Percentiles rank a stretch among this genome's conserved stretches.
Evolutionary conservation across 2,113 vertebrate species (phyloP).

Genomic region (Condylura cristata): DNA sequence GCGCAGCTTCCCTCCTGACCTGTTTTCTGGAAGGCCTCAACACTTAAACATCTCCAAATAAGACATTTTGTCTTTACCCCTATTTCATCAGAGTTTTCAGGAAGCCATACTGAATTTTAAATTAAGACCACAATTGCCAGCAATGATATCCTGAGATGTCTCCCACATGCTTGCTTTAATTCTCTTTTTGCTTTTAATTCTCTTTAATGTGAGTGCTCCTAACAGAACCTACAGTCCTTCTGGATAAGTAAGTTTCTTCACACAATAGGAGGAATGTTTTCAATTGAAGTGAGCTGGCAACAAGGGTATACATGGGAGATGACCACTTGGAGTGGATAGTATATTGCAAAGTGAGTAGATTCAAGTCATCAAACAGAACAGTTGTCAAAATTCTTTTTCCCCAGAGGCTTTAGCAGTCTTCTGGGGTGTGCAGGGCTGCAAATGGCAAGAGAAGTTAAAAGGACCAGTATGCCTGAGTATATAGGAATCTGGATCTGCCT

Average conservation of each 20-base stretch:
- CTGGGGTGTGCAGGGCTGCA: background rate
- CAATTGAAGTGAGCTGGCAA: background rate
- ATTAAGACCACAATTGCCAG: background rate
- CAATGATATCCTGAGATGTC: background rate
- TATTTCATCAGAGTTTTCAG: background rate
- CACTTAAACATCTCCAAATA: background rate
- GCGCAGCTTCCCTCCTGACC: background rate
- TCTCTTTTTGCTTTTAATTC: background rate
- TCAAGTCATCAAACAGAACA: background rate
- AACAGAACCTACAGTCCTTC: background rate
- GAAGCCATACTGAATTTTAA: background rate
- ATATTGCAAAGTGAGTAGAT: background rate
- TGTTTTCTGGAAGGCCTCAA: background rate
- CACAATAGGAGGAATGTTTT: background rate
- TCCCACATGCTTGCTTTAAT: background rate
- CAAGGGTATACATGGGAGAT: background rate
- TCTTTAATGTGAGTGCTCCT: background rate
- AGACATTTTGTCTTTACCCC: background rate
- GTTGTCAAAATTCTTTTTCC: background rate
- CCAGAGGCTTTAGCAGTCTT: background rate
- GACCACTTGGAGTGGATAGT: background rate
- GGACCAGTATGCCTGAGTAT: background rate
- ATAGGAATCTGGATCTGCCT: fast-evolving
- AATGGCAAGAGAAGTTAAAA: background rate
- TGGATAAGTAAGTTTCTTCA: background rate